These are phyloP conservation scores for Bos indicus DNA, from an alignment of 2,113 vertebrate species.

Conservation along the genomic window DNA sequence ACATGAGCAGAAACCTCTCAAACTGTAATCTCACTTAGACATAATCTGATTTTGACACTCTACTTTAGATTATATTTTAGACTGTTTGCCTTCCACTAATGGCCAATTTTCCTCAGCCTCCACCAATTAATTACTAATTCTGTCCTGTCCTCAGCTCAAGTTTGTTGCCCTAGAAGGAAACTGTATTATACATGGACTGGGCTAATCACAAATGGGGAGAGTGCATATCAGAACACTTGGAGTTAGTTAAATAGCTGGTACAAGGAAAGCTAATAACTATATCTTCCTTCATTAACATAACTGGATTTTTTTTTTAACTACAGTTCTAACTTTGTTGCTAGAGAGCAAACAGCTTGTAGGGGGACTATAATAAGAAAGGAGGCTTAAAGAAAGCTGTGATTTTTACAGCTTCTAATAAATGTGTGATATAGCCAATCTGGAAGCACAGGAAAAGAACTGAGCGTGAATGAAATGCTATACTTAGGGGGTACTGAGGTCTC, in stretches of 20 bases:
- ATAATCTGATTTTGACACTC: neutral
- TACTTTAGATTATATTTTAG: neutral
- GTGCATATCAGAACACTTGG: neutral
- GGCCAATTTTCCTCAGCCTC: neutral
- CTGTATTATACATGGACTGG: neutral
- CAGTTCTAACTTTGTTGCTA: slow-evolving; percentile 56
- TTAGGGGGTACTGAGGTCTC: neutral
- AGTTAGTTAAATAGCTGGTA: neutral
- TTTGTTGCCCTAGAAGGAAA: neutral
- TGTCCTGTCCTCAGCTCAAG: neutral
- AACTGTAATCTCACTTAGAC: neutral
- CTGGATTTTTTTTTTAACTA: slow-evolving; percentile 4
- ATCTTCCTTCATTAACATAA: neutral
- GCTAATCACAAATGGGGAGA: neutral
- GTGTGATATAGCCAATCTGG: slow-evolving; percentile 64
- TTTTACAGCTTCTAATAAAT: slow-evolving; percentile 69
- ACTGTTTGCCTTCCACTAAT: neutral
- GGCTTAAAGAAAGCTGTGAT: slow-evolving; percentile 67
- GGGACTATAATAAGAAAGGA: slow-evolving; percentile 51
- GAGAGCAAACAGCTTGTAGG: slow-evolving; percentile 67
- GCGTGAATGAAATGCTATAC: slow-evolving; percentile 50
- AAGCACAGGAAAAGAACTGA: slow-evolving; percentile 36
- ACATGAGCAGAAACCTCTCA: neutral
- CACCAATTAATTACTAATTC: neutral
- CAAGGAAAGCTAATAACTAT: neutral